Base-by-base conservation (phyloP, 2,113 vertebrate genomes). In the Clarias macrocephalus region DNA sequence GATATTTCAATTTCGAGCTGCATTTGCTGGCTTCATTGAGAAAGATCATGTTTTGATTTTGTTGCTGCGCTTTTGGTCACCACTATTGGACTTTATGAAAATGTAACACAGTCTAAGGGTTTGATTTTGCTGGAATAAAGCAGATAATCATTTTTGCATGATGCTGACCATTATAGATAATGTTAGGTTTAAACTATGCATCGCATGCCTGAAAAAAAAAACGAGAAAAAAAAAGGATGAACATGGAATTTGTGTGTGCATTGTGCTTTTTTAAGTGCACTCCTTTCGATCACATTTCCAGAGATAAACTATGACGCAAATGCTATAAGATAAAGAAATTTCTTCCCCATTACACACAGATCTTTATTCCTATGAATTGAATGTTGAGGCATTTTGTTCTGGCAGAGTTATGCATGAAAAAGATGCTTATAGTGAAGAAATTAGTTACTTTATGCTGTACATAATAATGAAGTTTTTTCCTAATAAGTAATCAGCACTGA, bases 131-230 rank as follows among this genome's bases (percentile, higher is more conserved):
- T 56, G 80, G 83, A 86, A 68, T 48, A 76, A 81, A 23, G 63
- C 80, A 86, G 89, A 72, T 83, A 81, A 84, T 70, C 9, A 48
- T 68, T 60, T 72, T 73, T 88, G 89, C 89, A 90, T 88, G 89
- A 88, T 82, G 57, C 91, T 84, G 75, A 87, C 88, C 37, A 83
- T 82, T 62, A 63, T 73, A 84, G 81, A 87, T 86, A 88, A 81
- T 1, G 62, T 48, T 33, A 93, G 93, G 92, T 4, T 57, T 28
- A 65, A 48, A 65, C 93, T 94, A 95, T 95, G 94, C 94, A 95
- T 95, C 91, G 90, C 93, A 66, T 93, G 93, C 93, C 92, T 42
- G 79, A 37, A 23, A 86, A 87, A n/a, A n/a, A n/a, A n/a, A n/a
- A n/a, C n/a, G n/a, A n/a, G n/a, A n/a, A n/a, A 91, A 90, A 89